Evolutionary conservation across 2,888 invertebrate species (phyloP).

Genomic region (Dicroscelio sp.): DNA sequence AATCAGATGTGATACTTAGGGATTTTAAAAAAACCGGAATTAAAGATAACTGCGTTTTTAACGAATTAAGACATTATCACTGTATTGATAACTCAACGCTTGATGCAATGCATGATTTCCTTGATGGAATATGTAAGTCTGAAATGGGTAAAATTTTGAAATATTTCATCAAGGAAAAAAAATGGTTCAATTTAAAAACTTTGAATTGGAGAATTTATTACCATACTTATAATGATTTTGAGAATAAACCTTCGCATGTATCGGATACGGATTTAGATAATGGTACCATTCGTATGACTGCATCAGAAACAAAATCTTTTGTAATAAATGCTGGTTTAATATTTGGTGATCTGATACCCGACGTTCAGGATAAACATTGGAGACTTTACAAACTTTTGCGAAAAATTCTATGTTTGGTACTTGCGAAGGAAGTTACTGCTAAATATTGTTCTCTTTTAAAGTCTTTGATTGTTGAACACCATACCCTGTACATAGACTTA

Average conservation of each 20-base stretch:
- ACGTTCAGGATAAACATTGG: conserved; percentile 51
- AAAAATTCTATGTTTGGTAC: conserved; percentile 35
- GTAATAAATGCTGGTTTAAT: too few species aligned
- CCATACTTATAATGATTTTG: conserved; percentile 30
- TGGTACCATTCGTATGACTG: conserved; percentile 9
- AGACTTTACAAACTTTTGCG: conserved; percentile 34
- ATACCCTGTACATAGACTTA: too few species aligned
- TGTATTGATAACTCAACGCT: conserved; percentile 25
- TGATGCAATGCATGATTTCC: conserved; percentile 54
- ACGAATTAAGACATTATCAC: conserved; percentile 34
- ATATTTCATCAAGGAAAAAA: conserved; percentile 38
- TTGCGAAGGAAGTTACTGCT: too few species aligned
- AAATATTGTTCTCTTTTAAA: too few species aligned
- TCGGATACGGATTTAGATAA: conserved; percentile 15
- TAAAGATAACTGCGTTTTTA: conserved; percentile 44
- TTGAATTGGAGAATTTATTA: conserved; percentile 41
- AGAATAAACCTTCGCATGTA: conserved; percentile 15
- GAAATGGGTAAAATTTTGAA: conserved; percentile 35
- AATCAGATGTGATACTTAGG: not conserved
- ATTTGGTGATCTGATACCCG: too few species aligned
- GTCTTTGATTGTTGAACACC: too few species aligned
- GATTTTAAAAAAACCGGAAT: conserved; percentile 8
- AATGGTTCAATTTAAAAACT: conserved; percentile 37
- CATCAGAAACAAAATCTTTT: conserved; percentile 20
- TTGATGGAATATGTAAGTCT: conserved; percentile 48